phyloP scores from a whole-genome alignment of 1,140 invertebrate genomes.

The Pachyrhynchus sulphureomaculatus region DNA sequence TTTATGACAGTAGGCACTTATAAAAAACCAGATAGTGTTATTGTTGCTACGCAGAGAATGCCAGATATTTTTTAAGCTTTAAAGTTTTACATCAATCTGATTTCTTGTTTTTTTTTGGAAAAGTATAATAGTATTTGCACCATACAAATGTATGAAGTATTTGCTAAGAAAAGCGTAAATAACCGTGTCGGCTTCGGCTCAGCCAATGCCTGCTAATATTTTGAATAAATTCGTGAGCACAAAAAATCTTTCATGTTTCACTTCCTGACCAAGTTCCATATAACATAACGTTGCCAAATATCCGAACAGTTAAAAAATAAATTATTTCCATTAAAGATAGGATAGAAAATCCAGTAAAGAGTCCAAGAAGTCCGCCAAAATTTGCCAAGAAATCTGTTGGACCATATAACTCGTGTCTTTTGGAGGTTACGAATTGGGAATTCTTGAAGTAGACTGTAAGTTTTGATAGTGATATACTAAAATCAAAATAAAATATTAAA shows the following conservation, averaged over 20 bases:
- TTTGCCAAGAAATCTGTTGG: slow-evolving; percentile 59
- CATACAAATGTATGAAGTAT: no score
- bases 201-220: no score
- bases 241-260: slow-evolving; percentile 10
- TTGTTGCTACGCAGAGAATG: no score
- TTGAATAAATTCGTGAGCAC: no score
- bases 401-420: slow-evolving; percentile 58
- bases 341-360: slow-evolving; percentile 61
- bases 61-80: no score
- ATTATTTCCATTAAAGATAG: slow-evolving; percentile 59
- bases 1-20: no score
- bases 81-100: no score
- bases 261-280: slow-evolving; percentile 42
- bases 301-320: slow-evolving; percentile 57
- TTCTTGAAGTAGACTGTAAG: slow-evolving; percentile 58
- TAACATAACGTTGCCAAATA: slow-evolving; percentile 49
- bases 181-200: no score
- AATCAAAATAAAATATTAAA: slow-evolving; percentile 24
- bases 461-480: slow-evolving; percentile 46
- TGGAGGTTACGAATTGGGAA: slow-evolving; percentile 55
- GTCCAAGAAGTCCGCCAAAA: slow-evolving; percentile 59
- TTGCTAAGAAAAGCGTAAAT: no score
- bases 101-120: no score
- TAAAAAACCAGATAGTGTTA: no score
- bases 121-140: no score